phyloP scores from a whole-genome alignment of 1,140 invertebrate species.

The Drosophila pruinosa region DNA sequence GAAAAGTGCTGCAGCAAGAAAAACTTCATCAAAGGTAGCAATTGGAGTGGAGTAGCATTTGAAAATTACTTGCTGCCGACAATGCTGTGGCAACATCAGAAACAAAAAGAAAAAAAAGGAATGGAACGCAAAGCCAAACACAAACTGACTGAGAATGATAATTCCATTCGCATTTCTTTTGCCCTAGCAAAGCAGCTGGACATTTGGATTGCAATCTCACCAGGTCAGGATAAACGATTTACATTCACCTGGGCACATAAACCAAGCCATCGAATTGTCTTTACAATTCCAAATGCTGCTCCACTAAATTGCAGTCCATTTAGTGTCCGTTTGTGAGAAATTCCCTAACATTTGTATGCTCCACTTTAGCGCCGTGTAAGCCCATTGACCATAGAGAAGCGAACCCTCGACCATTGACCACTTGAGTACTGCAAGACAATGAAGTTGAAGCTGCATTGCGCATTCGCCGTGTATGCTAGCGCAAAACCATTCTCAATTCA shows the following conservation, averaged over 20 bases:
- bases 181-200: constrained; percentile 1
- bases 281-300: constrained; percentile 24
- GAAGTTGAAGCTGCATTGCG: constrained; percentile 23
- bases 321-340: constrained; percentile 33
- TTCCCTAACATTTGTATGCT: constrained; percentile 45
- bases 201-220: constrained; percentile 22
- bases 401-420: not conserved
- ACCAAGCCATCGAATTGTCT: constrained; percentile 35
- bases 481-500: constrained; percentile 5
- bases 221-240: constrained; percentile 36
- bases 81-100: not conserved
- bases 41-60: constrained; percentile 10
- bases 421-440: constrained; percentile 36
- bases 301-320: constrained; percentile 45
- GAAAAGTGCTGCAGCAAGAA: constrained; percentile 8
- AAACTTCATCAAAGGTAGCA: constrained; percentile 27
- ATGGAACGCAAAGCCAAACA: not conserved
- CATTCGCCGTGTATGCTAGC: constrained; percentile 27
- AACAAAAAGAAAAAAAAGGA: constrained; percentile 7
- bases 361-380: constrained; percentile 30
- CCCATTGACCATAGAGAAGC: constrained; percentile 17
- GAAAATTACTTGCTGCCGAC: constrained; percentile 19
- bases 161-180: constrained; percentile 27
- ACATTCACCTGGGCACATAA: constrained; percentile 44
- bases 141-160: constrained; percentile 23